Evolutionary conservation across 1,140 invertebrate species (phyloP), one percentile per base, ranked within the genome.

Genomic region (Archegozetes longisetosus): DNA sequence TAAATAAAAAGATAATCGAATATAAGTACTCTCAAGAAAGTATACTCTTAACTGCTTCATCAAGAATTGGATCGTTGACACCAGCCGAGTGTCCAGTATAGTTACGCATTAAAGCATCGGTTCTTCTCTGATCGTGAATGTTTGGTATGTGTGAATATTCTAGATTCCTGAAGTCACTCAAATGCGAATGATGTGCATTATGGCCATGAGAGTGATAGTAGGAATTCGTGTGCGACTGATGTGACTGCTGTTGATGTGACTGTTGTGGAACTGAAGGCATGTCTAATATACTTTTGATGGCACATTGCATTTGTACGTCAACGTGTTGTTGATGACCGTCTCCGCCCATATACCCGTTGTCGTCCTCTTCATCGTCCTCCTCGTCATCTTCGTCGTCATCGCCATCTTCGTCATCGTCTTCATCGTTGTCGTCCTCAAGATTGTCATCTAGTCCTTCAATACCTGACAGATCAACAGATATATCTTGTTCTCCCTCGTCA

Each of bases 231-330:
- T 20, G 23, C 23, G 17, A 20, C 40, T n/a, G n/a, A 46, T 46
- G n/a, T n/a, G 9, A 46, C 9, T 46, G n/a, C n/a, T 46, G n/a
- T 51, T 24, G 25, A 24, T 28, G 52, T 12, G 20, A 13, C 20
- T 52, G 20, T 23, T 20, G 14, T 22, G 2, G 24, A 20, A 2
- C 20, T 52, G 50, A 52, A 20, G 22, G 53, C 24, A 27, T 20
- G 27, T 83, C 84, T 26, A 84, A 72, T 65, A 85, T 85, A 66
- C 82, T 83, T 66, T 85, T 82, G 58, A 85, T 85, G 53, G 84
- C 83, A 62, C 80, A 82, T 69, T 84, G 82, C 46, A 85, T 82
- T 68, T 85, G 84, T 12, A 47, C 28, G 17, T 54, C 59, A 17
- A 29, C 20, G 54, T 25, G 26, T 0, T 22, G 40, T 29, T 49